These are phyloP conservation scores for Plumapathes pennacea DNA, from an alignment of 92 coral and sea anemone species.

Conservation along the genomic window DNA sequence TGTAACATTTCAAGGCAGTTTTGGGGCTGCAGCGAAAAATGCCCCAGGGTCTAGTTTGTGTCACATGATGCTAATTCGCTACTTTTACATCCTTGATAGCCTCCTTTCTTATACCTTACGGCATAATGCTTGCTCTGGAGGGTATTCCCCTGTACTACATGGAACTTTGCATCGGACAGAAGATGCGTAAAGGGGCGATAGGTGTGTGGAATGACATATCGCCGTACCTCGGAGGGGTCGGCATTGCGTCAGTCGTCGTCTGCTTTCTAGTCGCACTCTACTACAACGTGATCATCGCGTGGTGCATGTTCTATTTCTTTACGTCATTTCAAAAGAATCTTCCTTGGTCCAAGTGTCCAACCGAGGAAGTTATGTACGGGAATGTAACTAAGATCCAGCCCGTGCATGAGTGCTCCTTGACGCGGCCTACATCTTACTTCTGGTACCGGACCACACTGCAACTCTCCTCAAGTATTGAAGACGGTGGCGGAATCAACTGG, in stretches of 20 bases:
- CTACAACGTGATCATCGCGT: conserved; percentile 92
- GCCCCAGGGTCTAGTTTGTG: not conserved
- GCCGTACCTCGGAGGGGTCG: conserved; percentile 96
- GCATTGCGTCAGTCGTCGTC: conserved; percentile 89
- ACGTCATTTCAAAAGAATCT: conserved; percentile 91
- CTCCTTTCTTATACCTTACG: conserved; percentile 93
- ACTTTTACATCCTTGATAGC: conserved; percentile 43
- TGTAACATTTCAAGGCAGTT: too few species aligned
- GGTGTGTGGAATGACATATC: conserved; percentile 99
- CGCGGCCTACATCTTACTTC: conserved; percentile 87
- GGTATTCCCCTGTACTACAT: conserved; percentile 96
- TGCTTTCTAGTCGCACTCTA: conserved; percentile 93
- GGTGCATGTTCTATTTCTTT: conserved; percentile 96
- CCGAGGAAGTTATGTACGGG: conserved; percentile 48
- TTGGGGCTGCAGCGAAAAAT: too few species aligned
- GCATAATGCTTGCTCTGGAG: conserved; percentile 94
- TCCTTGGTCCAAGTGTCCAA: conserved; percentile 95
- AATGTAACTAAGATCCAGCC: conserved; percentile 60
- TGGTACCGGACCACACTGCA: conserved; percentile 93
- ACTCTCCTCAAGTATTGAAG: conserved; percentile 76
- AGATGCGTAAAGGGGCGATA: conserved; percentile 98
- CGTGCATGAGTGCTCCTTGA: conserved; percentile 65
- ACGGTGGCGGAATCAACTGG: conserved; percentile 90
- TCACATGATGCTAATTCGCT: not conserved
- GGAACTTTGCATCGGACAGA: conserved; percentile 98